A percentile compares a stretch with the other conserved stretches of the same genome.
These are phyloP conservation scores for Eulithis testata DNA, from an alignment of 2,888 invertebrate genomes.

Conservation along the genomic window DNA sequence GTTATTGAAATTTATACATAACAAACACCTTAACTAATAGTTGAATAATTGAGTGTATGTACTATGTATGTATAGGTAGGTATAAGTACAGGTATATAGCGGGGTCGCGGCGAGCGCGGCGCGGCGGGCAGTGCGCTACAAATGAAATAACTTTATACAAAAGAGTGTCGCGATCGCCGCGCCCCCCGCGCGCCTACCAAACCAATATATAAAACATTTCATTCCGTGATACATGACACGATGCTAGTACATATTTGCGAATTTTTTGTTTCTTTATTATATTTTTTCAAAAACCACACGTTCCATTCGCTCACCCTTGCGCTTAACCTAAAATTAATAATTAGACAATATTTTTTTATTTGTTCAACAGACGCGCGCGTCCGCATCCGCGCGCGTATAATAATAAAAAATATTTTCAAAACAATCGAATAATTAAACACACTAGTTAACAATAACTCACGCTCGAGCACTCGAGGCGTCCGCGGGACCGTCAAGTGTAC, in stretches of 20 bases:
- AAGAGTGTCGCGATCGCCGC: conserved; percentile 53
- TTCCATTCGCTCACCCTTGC: conserved; percentile 82
- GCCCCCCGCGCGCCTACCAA: conserved; percentile 62
- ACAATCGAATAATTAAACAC: conserved; percentile 85
- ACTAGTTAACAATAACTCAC: conserved; percentile 83
- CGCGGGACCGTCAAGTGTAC: conserved; percentile 38
- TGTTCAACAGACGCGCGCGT: conserved; percentile 84
- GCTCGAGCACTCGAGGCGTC: conserved; percentile 61
- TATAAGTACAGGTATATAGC: conserved; percentile 46
- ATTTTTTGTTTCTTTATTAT: conserved; percentile 66
- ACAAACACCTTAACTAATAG: conserved; percentile 84
- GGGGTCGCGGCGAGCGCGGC: conserved; percentile 49
- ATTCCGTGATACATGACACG: conserved; percentile 82
- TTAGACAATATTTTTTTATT: conserved; percentile 83
- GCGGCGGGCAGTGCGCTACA: conserved; percentile 52
- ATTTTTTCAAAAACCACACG: conserved; percentile 77
- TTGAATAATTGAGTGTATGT: conserved; percentile 80
- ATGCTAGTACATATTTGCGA: conserved; percentile 69
- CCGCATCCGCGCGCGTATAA: conserved; percentile 78
- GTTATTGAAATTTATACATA: conserved; percentile 81
- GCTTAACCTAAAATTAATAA: conserved; percentile 85
- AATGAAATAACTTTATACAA: conserved; percentile 76
- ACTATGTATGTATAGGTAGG: conserved; percentile 47
- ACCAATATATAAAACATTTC: conserved; percentile 83
- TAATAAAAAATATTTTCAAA: conserved; percentile 84